Evolutionary conservation across 2,888 invertebrate species (phyloP).

Genomic region (Proisotoma minuta): DNA sequence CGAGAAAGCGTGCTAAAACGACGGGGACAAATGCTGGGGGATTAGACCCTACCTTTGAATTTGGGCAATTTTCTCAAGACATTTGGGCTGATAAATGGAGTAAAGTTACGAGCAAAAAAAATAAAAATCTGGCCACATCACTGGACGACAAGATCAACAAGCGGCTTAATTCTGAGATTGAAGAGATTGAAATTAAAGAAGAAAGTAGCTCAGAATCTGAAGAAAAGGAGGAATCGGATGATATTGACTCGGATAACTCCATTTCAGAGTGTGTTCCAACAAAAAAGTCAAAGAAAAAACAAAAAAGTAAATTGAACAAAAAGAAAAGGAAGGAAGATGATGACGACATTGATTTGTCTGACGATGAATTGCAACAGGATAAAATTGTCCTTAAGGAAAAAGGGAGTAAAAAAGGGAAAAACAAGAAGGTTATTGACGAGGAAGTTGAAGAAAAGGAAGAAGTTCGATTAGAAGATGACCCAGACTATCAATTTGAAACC

Average conservation of each 20-base stretch:
- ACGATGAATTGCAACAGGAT: constrained; percentile 67
- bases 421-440: constrained; percentile 46
- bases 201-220: constrained; percentile 51
- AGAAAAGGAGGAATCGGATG: constrained; percentile 53
- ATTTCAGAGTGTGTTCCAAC: constrained; percentile 19
- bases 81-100: constrained; percentile 79
- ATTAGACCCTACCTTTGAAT: constrained; percentile 75
- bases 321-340: constrained; percentile 52
- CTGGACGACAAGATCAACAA: constrained; percentile 55
- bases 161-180: constrained; percentile 47
- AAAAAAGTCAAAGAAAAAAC: constrained; percentile 11
- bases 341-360: constrained; percentile 65
- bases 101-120: constrained; percentile 70
- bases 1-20: constrained; percentile 62
- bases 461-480: constrained; percentile 63
- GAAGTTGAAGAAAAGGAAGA: constrained; percentile 44
- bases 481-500: constrained; percentile 55
- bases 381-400: constrained; percentile 58
- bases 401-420: constrained; percentile 36
- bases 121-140: constrained; percentile 72
- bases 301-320: constrained; percentile 47
- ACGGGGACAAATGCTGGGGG: constrained; percentile 61
- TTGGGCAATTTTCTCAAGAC: constrained; percentile 70
- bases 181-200: constrained; percentile 31
- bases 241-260: constrained; percentile 54